Percentiles rank a stretch among this genome's conserved stretches.
Conservation (phyloP, 2,888 invertebrate genomes). For the Tupiocoris notatus region DNA sequence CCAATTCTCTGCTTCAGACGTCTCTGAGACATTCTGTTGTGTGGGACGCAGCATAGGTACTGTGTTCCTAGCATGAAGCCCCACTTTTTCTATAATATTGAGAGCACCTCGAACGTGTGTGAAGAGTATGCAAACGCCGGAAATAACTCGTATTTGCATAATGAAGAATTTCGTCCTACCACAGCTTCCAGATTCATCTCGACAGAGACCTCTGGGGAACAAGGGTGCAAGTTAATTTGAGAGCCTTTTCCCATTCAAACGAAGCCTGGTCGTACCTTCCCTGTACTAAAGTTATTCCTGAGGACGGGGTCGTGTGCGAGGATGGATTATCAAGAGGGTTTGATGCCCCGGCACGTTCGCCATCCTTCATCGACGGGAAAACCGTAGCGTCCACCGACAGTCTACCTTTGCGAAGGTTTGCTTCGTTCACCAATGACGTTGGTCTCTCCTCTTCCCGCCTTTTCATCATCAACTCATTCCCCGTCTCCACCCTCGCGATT, state of each 20-base stretch:
- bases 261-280: background rate
- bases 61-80: too few relatives aligned
- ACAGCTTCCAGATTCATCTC: too few relatives aligned
- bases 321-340: background rate
- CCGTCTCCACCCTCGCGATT: background rate
- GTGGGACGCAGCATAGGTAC: too few relatives aligned
- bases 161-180: too few relatives aligned
- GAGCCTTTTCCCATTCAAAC: background rate
- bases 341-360: background rate
- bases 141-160: too few relatives aligned
- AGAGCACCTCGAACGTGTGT: too few relatives aligned
- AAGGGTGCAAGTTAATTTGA: background rate
- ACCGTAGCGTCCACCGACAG: background rate
- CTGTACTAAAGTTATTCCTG: background rate
- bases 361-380: background rate
- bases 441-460: background rate
- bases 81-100: too few relatives aligned
- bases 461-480: background rate
- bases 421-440: background rate
- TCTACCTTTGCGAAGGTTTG: background rate
- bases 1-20: too few relatives aligned
- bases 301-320: background rate
- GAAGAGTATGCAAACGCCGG: too few relatives aligned
- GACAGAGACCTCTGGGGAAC: too few relatives aligned
- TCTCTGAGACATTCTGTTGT: too few relatives aligned